Conservation (phyloP, 2,113 vertebrate genomes). For the Pseudopodoces humilis region DNA sequence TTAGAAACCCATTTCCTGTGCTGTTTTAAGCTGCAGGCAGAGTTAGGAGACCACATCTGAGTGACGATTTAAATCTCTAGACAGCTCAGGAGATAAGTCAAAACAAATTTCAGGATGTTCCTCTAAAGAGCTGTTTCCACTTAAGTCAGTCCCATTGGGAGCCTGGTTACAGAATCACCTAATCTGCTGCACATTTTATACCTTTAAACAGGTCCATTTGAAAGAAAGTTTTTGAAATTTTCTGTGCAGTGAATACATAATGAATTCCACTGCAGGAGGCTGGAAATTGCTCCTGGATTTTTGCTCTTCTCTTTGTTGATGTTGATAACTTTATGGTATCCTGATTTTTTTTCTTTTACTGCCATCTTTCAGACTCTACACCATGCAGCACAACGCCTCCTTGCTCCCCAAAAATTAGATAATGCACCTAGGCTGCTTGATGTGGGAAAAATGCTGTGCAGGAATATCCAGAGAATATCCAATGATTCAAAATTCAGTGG, state of each 20-base stretch:
- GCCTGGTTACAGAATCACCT: constrained; percentile 43
- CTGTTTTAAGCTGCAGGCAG: constrained; percentile 50
- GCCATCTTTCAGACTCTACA: neutral
- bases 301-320: neutral
- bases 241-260: constrained; percentile 13
- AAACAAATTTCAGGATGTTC: constrained; percentile 68
- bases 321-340: neutral
- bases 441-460: neutral
- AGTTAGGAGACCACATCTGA: constrained; percentile 33
- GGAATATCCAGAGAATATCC: neutral
- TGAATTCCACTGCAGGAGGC: neutral
- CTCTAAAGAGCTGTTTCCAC: constrained; percentile 65
- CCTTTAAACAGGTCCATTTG: constrained; percentile 57
- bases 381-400: neutral
- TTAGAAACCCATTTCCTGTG: constrained; percentile 29
- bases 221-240: constrained; percentile 32
- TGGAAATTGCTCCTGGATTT: neutral
- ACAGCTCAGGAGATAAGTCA: constrained; percentile 56
- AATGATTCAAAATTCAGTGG: rapidly evolving
- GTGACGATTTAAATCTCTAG: constrained; percentile 54
- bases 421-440: neutral
- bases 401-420: neutral
- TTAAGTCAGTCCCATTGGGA: constrained; percentile 40
- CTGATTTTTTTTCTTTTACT: neutral
- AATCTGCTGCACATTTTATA: constrained; percentile 43